Conservation (phyloP, 2,888 invertebrate species). For the Apeira syringaria region DNA sequence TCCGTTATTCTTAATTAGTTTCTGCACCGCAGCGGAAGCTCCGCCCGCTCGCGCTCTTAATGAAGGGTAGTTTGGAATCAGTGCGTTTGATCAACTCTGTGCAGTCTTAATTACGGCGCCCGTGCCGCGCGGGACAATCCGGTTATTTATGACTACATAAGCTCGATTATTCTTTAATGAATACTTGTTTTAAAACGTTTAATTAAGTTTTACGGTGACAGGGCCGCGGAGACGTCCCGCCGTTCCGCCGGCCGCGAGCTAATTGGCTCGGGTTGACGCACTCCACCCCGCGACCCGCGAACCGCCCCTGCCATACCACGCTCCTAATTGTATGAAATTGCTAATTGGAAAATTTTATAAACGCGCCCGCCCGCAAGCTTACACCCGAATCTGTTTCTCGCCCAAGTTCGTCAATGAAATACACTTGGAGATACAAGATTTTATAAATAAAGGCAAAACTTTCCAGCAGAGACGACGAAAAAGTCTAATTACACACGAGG, state of each 20-base stretch:
- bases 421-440: constrained; percentile 14
- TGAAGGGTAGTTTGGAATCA: constrained; percentile 84
- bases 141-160: constrained; percentile 85
- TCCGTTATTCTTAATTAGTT: constrained; percentile 84
- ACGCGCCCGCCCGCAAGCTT: constrained; percentile 75
- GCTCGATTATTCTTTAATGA: constrained; percentile 85
- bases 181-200: constrained; percentile 85
- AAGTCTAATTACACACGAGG: not conserved
- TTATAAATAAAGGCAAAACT: constrained; percentile 16
- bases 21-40: constrained; percentile 83
- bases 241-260: constrained; percentile 80
- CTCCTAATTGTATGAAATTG: constrained; percentile 83
- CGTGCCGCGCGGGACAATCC: constrained; percentile 83
- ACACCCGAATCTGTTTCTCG: constrained; percentile 49
- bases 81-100: constrained; percentile 84
- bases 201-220: constrained; percentile 85
- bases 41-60: constrained; percentile 73
- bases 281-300: constrained; percentile 53
- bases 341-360: constrained; percentile 84
- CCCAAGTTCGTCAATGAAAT: constrained; percentile 21
- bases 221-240: constrained; percentile 76
- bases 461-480: not conserved
- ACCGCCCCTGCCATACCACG: constrained; percentile 51
- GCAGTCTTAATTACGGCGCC: constrained; percentile 83
- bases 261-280: constrained; percentile 83